These are phyloP conservation scores for Lumbricus terrestris DNA, from an alignment of 2,888 invertebrate genomes.

Conservation along the genomic window DNA sequence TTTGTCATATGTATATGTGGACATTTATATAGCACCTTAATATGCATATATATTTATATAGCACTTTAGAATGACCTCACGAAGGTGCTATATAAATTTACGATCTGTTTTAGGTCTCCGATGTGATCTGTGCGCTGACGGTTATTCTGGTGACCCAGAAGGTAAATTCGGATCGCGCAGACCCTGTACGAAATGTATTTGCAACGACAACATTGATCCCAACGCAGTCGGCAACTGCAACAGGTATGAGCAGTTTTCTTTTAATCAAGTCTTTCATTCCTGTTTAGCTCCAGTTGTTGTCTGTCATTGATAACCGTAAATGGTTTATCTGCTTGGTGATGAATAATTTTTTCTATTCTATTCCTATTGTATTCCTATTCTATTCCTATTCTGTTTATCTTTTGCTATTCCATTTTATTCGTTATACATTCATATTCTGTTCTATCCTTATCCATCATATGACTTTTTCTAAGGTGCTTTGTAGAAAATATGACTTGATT, in stretches of 20 bases:
- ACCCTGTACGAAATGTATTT: constrained; percentile 61
- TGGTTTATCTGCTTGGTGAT: background rate
- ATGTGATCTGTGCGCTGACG: constrained; percentile 93
- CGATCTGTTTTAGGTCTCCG: constrained; percentile 63
- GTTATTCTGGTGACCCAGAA: constrained; percentile 87
- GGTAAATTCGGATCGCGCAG: constrained; percentile 65
- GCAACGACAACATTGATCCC: constrained; percentile 69
- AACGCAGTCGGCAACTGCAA: constrained; percentile 98
- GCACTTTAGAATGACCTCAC: too few species aligned
- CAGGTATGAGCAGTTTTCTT: constrained; percentile 56
- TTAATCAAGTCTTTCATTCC: background rate
- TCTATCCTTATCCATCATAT: background rate
- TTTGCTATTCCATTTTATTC: background rate
- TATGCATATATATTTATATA: too few species aligned
- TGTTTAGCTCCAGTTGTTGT: background rate
- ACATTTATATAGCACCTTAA: too few species aligned
- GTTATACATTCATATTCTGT: too few species aligned
- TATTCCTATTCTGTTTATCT: background rate
- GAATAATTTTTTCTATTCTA: background rate
- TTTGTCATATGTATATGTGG: too few species aligned
- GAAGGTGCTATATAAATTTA: too few species aligned
- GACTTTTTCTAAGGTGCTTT: background rate
- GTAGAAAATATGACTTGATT: background rate
- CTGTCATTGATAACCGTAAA: background rate
- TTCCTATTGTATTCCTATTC: background rate